Evolutionary conservation across 2,888 invertebrate genomes (phyloP), one percentile per base, ranked within the genome.

Genomic region (Tenthredo scrophulariae): DNA sequence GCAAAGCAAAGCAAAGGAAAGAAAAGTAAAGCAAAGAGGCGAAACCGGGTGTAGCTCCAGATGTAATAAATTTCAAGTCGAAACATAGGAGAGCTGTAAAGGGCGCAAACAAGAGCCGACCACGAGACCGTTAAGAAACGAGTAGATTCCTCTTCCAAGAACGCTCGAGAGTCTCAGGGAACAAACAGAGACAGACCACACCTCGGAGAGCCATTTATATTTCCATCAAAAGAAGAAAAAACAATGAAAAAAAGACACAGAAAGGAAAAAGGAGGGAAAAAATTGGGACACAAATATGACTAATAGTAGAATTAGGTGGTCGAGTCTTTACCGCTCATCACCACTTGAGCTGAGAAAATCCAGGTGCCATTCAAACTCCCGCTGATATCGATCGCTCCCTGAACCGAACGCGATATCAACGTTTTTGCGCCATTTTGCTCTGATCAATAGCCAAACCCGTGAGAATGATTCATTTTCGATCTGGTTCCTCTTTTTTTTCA

Each of bases 41-140:
- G 40, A 74, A 43, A 40, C 43, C 40, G 22, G 74, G 40, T 22
- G 43, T 18, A 43, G 15, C 22, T n/a, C 4, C 22, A 74, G 65
- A 50, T 58, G 33, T 18, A 26, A 67, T 85, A 79, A 54, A 74
- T 79, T 74, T 50, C 18, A 46, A 86, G 86, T 87, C 88, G 89
- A 90, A 89, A 89, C 88, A 90, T 89, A 67, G 67, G 33, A 33
- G 67, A 89, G 89, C 87, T 88, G 89, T 90, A 90, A 90, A 91
- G 87, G 87, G 86, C 79, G 89, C 88, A 90, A 90, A 90, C 89
- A 90, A 89, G 77, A n/a, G 62, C 54, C 43, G 79, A 67, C 79
- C 40, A 26, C 33, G 22, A 22, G 70, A 74, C 80, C 67, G 67
- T 26, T 62, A 2, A 22, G 13, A 26, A 62, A 26, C 58, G 75